Evolutionary conservation across 2,888 invertebrate species (phyloP).

Genomic region (Phaonia tiefii): DNA sequence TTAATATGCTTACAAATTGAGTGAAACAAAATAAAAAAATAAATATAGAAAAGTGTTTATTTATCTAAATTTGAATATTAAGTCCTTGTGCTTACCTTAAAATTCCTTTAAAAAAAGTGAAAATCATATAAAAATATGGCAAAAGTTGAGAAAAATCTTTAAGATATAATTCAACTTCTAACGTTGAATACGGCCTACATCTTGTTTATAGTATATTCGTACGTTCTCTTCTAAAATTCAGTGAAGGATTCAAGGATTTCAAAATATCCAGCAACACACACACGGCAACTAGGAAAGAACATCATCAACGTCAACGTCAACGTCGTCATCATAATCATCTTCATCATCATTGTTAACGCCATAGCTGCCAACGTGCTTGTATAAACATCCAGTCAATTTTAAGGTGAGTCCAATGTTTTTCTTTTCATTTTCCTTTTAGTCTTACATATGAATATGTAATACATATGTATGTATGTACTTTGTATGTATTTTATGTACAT

Average conservation of each 20-base stretch:
- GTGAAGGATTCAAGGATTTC: constrained; percentile 23
- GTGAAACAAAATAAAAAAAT: no score
- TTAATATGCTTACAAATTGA: no score
- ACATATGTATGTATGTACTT: neutral
- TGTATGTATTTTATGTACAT: neutral
- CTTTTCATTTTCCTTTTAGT: constrained; percentile 3
- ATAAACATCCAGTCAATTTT: neutral
- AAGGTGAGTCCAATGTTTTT: constrained; percentile 24
- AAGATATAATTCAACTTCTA: neutral
- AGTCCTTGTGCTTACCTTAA: neutral
- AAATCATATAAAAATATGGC: constrained; percentile 6
- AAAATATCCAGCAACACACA: neutral
- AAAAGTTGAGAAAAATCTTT: constrained; percentile 13
- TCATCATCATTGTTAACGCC: neutral
- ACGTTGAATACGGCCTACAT: neutral
- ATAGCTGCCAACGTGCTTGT: constrained; percentile 4
- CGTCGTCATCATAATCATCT: constrained; percentile 13
- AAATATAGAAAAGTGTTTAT: no score
- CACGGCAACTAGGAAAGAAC: constrained; percentile 22
- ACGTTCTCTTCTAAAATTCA: neutral
- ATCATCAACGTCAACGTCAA: constrained; percentile 1
- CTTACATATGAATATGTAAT: neutral
- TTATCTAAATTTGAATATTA: no score
- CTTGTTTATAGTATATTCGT: constrained; percentile 16
- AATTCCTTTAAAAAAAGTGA: neutral